Percentiles rank a stretch among this genome's conserved stretches.
These are phyloP conservation scores for Dysidea cf. avara DNA, from an alignment of 37 sponge, comb jelly and placozoan species.

Conservation along the genomic window DNA sequence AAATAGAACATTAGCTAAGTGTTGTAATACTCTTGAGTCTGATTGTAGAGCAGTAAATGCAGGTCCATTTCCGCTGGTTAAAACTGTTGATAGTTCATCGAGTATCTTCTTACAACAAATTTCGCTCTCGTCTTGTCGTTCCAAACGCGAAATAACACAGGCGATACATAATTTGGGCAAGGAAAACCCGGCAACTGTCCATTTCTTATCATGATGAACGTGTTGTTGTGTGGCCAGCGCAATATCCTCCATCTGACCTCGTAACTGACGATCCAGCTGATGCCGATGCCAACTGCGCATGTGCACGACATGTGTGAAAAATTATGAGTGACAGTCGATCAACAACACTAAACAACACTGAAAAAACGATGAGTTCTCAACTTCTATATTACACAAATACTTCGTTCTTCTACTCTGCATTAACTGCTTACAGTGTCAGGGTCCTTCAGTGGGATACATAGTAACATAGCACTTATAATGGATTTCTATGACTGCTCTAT, in stretches of 20 bases:
- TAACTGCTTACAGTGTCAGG: no score
- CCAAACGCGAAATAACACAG: conserved; percentile 52
- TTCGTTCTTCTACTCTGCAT: no score
- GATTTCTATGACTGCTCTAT: no score
- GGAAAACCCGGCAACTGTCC: conserved; percentile 58
- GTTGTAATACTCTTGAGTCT: conserved; percentile 43
- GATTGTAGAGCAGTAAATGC: conserved; percentile 7
- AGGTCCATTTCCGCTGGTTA: conserved; percentile 3
- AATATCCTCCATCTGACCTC: neutral
- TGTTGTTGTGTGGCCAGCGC: conserved; percentile 53
- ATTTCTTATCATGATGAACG: conserved; percentile 56
- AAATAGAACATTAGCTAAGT: conserved; percentile 34
- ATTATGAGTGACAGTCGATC: no score
- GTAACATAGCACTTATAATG: no score
- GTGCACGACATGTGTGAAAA: no score
- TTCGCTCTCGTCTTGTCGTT: conserved; percentile 4
- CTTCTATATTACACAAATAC: no score
- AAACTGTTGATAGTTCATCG: conserved; percentile 37
- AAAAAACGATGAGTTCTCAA: no score
- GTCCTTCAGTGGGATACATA: no score
- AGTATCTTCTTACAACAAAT: conserved; percentile 51
- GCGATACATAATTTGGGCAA: conserved; percentile 59
- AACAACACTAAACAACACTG: no score
- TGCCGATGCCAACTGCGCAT: no score
- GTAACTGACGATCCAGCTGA: neutral